Conservation (phyloP, 2,113 vertebrate genomes). For the Strigops habroptila region DNA sequence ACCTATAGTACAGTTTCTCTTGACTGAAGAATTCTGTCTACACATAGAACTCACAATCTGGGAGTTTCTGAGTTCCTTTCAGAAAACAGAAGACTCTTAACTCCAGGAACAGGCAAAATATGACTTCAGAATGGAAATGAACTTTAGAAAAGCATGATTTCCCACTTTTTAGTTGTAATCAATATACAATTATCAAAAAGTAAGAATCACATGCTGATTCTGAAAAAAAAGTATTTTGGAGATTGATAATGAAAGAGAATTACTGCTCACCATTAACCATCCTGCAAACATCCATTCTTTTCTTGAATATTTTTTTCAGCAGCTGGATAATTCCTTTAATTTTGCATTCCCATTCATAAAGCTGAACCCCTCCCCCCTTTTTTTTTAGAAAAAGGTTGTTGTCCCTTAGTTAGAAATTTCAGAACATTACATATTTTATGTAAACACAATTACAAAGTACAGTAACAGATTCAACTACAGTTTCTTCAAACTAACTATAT, state of each 20-base stretch:
- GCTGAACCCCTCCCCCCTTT: accelerated
- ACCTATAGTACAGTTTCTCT: neutral
- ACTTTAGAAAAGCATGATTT: neutral
- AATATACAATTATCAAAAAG: neutral
- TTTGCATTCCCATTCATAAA: neutral
- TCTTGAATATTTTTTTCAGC: neutral
- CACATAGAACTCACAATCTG: accelerated
- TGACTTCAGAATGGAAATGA: neutral
- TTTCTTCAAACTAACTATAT: neutral
- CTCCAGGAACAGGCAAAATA: neutral
- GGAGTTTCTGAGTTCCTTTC: neutral
- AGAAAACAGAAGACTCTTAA: neutral
- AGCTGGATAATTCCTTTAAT: neutral
- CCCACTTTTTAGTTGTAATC: neutral
- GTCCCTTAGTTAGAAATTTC: neutral
- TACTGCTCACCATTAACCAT: neutral
- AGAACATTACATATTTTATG: neutral
- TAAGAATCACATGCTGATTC: neutral
- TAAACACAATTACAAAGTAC: neutral
- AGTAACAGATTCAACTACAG: neutral
- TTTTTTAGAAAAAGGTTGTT: neutral
- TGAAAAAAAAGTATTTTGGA: neutral
- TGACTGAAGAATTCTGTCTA: neutral
- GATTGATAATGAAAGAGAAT: neutral
- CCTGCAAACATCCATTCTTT: neutral